Conservation (phyloP, 2,888 invertebrate species). For the Myopa tessellatipennis region DNA sequence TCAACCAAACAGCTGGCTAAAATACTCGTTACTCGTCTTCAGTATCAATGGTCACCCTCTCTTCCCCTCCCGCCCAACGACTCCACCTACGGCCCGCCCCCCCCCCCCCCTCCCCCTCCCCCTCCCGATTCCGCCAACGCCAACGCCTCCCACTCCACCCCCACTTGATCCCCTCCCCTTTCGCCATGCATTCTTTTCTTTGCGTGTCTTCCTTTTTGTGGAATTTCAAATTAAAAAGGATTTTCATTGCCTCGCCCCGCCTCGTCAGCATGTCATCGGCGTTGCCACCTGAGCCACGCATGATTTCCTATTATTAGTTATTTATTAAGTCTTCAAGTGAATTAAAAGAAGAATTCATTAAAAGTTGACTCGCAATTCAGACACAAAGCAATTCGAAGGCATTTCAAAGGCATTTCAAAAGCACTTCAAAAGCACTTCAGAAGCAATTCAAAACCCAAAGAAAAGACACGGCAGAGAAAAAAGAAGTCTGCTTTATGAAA, state of each 20-base stretch:
- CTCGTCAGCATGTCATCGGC: background rate
- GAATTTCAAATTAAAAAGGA: slow-evolving; percentile 37
- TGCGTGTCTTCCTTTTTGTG: background rate
- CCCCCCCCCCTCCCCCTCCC: too few relatives aligned
- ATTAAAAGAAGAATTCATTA: background rate
- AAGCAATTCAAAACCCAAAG: too few relatives aligned
- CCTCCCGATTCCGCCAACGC: too few relatives aligned
- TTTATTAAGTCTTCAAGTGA: background rate
- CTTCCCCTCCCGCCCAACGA: too few relatives aligned
- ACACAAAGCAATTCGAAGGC: background rate
- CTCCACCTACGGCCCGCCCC: too few relatives aligned
- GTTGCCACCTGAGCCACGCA: slow-evolving; percentile 17
- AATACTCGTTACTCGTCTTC: too few relatives aligned
- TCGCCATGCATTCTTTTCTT: background rate
- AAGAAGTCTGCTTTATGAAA: too few relatives aligned
- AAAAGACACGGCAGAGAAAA: too few relatives aligned
- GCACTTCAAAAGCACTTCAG: too few relatives aligned
- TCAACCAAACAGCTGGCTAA: too few relatives aligned
- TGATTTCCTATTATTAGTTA: background rate
- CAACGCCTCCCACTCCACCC: background rate
- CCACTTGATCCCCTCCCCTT: background rate
- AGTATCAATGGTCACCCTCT: too few relatives aligned
- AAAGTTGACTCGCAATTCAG: background rate
- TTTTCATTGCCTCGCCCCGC: background rate
- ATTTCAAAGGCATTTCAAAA: too few relatives aligned